Evolutionary conservation across 2,113 vertebrate species (phyloP).

Genomic region (Mungos mungo): DNA sequence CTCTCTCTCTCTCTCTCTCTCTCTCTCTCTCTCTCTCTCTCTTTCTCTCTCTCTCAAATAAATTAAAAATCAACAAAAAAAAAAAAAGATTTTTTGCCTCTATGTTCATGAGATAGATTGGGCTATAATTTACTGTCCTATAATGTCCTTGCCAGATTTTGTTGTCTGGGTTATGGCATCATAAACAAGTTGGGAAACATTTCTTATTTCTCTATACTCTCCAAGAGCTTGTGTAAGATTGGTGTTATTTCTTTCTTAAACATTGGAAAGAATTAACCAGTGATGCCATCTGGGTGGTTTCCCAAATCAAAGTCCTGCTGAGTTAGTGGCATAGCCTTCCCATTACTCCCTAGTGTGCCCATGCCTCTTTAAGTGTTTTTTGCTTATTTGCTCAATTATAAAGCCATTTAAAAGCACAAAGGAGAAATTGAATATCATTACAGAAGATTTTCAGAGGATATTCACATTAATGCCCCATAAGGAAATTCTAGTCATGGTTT

Average conservation of each 20-base stretch:
- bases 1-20: too few relatives aligned
- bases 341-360: neutral
- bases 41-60: too few relatives aligned
- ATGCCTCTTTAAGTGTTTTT: neutral
- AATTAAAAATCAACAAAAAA: neutral
- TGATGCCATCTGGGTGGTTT: neutral
- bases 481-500: constrained; percentile 20
- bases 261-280: neutral
- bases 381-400: neutral
- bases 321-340: neutral
- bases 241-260: neutral
- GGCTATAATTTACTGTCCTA: neutral
- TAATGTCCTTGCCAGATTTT: neutral
- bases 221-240: neutral
- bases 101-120: neutral
- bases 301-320: neutral
- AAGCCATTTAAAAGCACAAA: constrained; percentile 1
- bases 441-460: neutral
- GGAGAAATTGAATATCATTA: neutral
- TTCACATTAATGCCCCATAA: neutral
- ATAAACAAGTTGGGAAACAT: neutral
- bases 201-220: neutral
- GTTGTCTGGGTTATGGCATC: neutral
- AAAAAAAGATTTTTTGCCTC: neutral
- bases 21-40: too few relatives aligned